Evolutionary conservation across 35 echinoderm and acorn worm species (phyloP), one percentile per base, ranked within the genome.

Genomic region (Amphiura filiformis): DNA sequence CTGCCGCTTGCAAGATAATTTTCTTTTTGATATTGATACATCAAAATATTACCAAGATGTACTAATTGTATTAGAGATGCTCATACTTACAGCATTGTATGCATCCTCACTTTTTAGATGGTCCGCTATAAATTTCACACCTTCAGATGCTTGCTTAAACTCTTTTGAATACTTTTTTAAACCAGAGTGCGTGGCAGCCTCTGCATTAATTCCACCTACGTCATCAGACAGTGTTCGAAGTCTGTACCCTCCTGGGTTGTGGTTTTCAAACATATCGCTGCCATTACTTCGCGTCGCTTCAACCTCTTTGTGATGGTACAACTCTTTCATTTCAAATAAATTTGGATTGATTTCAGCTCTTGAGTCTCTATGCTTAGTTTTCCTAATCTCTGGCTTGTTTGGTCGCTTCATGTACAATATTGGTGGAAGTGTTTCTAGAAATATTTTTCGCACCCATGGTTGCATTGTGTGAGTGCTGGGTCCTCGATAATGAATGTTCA

Each of bases 391-490:
- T n/a, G n/a, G n/a, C 75, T 77, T 76, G 32, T 83, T 86, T 4
- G 96, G 96, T 87, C 96, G 90, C 81, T 94, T 93, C 96, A 98
- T 98, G 84, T 88, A 98, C n/a, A 98, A 47, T 37, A 98, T 77
- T 22, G 96, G 96, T 0, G 96, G 96, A 40, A 98, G 76, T 80
- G 92, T 89, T 39, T 98, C 86, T 36, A 98, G 88, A 76, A 98
- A 98, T 41, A 98, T 82, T 80, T 94, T 94, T 39, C 89, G 83
- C 23, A 98, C 96, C 94, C 94, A 97, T 0, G 91, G 91, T 56
- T 89, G 87, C 94, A 97, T 97, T 18, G 78, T 88, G 44, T 97
- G 91, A n/a, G 94, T 97, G 70, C n/a, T n/a, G n/a, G n/a, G n/a
- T n/a, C n/a, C n/a, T n/a, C n/a, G n/a, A n/a, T n/a, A n/a, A n/a